These are phyloP conservation scores for Araneus ventricosus DNA, from an alignment of 1,140 invertebrate genomes.

Conservation along the genomic window DNA sequence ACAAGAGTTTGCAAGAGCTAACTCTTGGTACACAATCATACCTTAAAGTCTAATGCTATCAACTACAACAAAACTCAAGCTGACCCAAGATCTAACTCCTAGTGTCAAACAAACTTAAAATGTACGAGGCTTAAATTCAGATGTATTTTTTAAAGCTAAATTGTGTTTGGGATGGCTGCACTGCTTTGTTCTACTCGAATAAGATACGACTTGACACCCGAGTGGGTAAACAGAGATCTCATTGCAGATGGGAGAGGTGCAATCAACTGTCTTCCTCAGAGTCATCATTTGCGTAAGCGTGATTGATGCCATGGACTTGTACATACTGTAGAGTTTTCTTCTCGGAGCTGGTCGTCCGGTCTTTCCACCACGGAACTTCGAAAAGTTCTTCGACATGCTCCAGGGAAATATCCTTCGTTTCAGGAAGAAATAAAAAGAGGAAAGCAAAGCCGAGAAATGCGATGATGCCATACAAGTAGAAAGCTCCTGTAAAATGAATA, in stretches of 20 bases:
- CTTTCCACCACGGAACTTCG: slow-evolving; percentile 76
- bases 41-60: too few species aligned
- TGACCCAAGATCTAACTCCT: too few species aligned
- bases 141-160: too few species aligned
- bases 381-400: slow-evolving; percentile 83
- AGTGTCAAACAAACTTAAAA: too few species aligned
- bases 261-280: slow-evolving; percentile 77
- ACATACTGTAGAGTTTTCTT: slow-evolving; percentile 81
- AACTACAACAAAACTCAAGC: too few species aligned
- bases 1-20: too few species aligned
- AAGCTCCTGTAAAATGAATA: slow-evolving; percentile 81
- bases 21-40: too few species aligned
- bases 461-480: slow-evolving; percentile 82
- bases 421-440: slow-evolving; percentile 82
- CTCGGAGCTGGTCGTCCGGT: slow-evolving; percentile 78
- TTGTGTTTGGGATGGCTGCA: too few species aligned
- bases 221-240: background rate
- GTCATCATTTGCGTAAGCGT: slow-evolving; percentile 77
- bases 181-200: background rate
- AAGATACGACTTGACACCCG: background rate
- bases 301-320: slow-evolving; percentile 81
- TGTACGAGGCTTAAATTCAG: too few species aligned
- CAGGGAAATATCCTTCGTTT: slow-evolving; percentile 82
- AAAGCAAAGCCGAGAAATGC: slow-evolving; percentile 81
- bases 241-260: background rate